Evolutionary conservation across 2,113 vertebrate genomes (phyloP).

Genomic region (Urocynchramus pylzowi): DNA sequence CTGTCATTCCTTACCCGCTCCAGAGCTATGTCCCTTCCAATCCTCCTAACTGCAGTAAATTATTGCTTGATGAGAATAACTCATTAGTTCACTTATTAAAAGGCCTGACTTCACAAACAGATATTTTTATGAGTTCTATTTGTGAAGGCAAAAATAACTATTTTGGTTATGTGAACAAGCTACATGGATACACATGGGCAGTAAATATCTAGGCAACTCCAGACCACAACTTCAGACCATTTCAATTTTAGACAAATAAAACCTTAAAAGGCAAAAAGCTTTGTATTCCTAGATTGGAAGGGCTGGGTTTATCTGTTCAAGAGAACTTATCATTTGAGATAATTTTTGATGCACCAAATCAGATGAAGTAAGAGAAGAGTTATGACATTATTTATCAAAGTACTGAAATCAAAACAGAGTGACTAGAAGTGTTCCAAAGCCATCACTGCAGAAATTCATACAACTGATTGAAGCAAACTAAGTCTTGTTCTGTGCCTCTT

Average conservation of each 20-base stretch:
- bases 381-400: background rate
- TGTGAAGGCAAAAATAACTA: background rate
- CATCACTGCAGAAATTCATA: background rate
- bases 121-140: constrained; percentile 43
- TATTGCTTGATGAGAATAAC: constrained; percentile 19
- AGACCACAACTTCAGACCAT: background rate
- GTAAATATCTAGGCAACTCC: background rate
- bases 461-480: background rate
- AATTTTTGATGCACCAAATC: background rate
- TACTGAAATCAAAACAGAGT: background rate
- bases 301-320: background rate
- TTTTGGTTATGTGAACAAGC: background rate
- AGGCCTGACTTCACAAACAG: background rate
- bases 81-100: constrained; percentile 22
- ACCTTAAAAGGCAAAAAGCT: constrained; percentile 25
- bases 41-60: background rate
- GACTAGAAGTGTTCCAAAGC: background rate
- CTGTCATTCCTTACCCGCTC: background rate
- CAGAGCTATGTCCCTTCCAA: background rate
- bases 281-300: background rate
- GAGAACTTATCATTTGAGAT: background rate
- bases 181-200: background rate
- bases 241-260: constrained; percentile 27
- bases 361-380: background rate
- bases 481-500: background rate